Conservation (phyloP, 1,140 invertebrate species). For the Pseudomyrmex gracilis region DNA sequence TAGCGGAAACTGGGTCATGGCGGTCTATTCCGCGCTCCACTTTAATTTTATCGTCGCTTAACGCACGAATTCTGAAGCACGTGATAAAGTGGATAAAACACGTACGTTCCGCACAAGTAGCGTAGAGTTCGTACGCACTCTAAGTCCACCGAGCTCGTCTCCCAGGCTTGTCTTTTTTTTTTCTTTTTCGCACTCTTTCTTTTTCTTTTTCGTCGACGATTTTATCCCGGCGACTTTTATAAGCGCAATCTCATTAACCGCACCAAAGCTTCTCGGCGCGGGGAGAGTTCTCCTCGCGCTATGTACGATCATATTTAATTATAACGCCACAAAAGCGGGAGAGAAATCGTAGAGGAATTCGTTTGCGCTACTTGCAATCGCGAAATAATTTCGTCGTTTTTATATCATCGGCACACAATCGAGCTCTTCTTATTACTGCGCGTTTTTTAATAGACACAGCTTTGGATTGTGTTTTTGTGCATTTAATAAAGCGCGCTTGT, state of each 20-base stretch:
- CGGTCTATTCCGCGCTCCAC: slow-evolving; percentile 60
- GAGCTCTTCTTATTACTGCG: too few relatives aligned
- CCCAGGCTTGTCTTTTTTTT: not conserved
- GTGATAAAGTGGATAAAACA: slow-evolving; percentile 52
- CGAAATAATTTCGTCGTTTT: too few relatives aligned
- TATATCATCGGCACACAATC: too few relatives aligned
- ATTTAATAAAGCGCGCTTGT: too few relatives aligned
- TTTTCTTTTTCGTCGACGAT: not conserved
- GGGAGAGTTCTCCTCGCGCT: too few relatives aligned
- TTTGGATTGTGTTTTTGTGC: too few relatives aligned
- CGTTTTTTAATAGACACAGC: too few relatives aligned
- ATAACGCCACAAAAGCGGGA: too few relatives aligned
- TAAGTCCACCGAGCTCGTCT: not conserved
- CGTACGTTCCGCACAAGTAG: not conserved
- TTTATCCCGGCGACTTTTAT: not conserved
- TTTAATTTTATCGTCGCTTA: slow-evolving; percentile 64
- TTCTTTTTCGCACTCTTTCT: not conserved
- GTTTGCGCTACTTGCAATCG: too few relatives aligned
- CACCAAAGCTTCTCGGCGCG: too few relatives aligned
- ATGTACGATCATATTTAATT: too few relatives aligned
- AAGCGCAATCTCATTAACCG: slow-evolving; percentile 1
- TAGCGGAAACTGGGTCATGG: slow-evolving; percentile 66
- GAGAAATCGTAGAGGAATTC: too few relatives aligned
- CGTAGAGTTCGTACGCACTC: slow-evolving; percentile 3
- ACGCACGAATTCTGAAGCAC: slow-evolving; percentile 57